Base-by-base conservation (phyloP, 2,888 invertebrate genomes). In the Macropis europaea region DNA sequence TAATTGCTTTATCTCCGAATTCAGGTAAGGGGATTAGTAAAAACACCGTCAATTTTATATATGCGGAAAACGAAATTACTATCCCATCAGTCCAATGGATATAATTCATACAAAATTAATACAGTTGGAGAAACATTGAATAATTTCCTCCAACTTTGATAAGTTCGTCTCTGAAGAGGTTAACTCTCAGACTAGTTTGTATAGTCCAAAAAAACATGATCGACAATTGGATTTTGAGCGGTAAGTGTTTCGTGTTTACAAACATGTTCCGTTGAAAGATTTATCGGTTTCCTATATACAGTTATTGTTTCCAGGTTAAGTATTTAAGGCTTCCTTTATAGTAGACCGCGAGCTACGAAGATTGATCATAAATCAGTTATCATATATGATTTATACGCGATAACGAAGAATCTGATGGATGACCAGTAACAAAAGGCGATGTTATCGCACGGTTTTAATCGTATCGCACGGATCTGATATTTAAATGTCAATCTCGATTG, bases 281-380 rank as follows among this genome's bases (percentile, higher is more conserved):
- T 24, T 42, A 38, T 57, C 43, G 69, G 15, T 52, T 45, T 50
- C 19, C 30, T n/a, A 36, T 36, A 36, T 7, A 9, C 28, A n/a
- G 24, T 43, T 43, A 32, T 56, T 63, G 36, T 56, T 68, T 69
- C 40, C 22, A 13, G 28, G 15, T 53, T 7, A 38, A 52, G 43
- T 48, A 42, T 54, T 32, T 32, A 40, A 26, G 15, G 28, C 36
- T n/a, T 13, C 42, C 26, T n/a, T 22, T 32, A 24, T 47, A 70
- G 48, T 59, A 32, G 28, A 60, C 30, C 36, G 19, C 15, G 53
- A 52, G 56, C 30, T 19, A 3, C n/a, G 17, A 45, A 36, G 59
- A 73, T 56, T 56, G 54, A 72, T 73, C 42, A 17, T 59, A 73
- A 64, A 64, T 73, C 54, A 38, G 64, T 64, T 73, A 9, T 43